Conservation (phyloP, 2,888 invertebrate genomes). For the Penaeus monodon region DNA sequence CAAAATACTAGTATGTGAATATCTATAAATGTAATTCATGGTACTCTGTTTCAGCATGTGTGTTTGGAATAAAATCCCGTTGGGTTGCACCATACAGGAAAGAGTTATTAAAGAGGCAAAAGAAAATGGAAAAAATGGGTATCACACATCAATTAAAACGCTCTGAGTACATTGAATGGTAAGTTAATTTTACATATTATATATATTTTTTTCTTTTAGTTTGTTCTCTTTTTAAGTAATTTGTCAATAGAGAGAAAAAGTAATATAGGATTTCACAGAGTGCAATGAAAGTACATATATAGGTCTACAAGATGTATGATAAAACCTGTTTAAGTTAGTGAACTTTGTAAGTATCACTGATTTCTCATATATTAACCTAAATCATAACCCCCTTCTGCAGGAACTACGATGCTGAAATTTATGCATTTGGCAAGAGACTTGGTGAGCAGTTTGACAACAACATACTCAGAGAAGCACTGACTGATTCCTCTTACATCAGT, state of each 20-base stretch:
- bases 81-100: conserved; percentile 28
- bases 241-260: neutral
- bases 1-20: too few species aligned
- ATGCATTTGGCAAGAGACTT: conserved; percentile 87
- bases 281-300: neutral
- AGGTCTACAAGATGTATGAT: neutral
- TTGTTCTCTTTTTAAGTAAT: neutral
- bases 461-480: conserved; percentile 82
- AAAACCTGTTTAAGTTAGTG: neutral
- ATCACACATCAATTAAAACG: neutral
- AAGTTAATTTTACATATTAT: neutral
- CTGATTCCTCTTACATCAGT: conserved; percentile 82
- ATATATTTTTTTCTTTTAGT: too few species aligned
- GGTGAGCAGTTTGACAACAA: conserved; percentile 84
- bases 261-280: neutral
- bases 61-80: conserved; percentile 33
- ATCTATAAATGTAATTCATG: too few species aligned
- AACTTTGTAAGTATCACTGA: neutral
- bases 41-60: conserved; percentile 30
- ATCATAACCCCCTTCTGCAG: conserved; percentile 71
- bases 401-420: conserved; percentile 90
- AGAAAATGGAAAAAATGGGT: conserved; percentile 34
- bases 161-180: conserved; percentile 51
- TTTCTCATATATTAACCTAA: neutral
- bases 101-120: conserved; percentile 20